Conservation (phyloP, 2,797 vertebrate genomes). For the Holocentrus rufus region DNA sequence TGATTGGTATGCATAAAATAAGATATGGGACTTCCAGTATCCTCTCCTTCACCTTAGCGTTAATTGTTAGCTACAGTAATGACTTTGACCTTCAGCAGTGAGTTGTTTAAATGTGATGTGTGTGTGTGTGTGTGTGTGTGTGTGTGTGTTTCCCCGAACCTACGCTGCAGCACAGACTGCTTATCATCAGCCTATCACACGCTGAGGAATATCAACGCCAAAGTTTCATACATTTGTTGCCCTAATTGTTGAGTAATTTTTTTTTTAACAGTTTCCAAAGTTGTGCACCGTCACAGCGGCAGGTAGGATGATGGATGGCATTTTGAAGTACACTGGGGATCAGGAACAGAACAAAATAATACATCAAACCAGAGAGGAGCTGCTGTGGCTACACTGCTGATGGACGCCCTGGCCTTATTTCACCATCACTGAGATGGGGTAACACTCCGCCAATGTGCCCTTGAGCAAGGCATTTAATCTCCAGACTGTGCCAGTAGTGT, state of each 20-base stretch:
- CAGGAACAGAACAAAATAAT: background rate
- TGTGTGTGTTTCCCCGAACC: slow-evolving; percentile 44
- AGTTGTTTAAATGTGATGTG: slow-evolving; percentile 59
- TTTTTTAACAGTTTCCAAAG: background rate
- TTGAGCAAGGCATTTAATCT: slow-evolving; percentile 37
- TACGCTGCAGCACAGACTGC: slow-evolving; percentile 42
- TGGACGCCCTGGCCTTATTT: slow-evolving; percentile 15
- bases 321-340: background rate
- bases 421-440: slow-evolving; percentile 22
- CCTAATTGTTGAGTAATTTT: too few species aligned
- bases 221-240: background rate
- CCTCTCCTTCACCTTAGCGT: slow-evolving; percentile 73
- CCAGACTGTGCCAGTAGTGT: slow-evolving; percentile 12
- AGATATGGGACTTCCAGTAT: slow-evolving; percentile 63
- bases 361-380: background rate
- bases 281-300: background rate
- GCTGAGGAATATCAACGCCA: slow-evolving; percentile 35
- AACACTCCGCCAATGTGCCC: slow-evolving; percentile 44
- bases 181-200: slow-evolving; percentile 4
- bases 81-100: slow-evolving; percentile 75
- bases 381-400: slow-evolving; percentile 10
- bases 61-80: slow-evolving; percentile 76
- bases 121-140: too few species aligned
- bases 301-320: background rate
- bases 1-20: slow-evolving; percentile 77